phyloP scores from a whole-genome alignment of 92 coral and sea anemone species.

The Phenganax stokvisi region DNA sequence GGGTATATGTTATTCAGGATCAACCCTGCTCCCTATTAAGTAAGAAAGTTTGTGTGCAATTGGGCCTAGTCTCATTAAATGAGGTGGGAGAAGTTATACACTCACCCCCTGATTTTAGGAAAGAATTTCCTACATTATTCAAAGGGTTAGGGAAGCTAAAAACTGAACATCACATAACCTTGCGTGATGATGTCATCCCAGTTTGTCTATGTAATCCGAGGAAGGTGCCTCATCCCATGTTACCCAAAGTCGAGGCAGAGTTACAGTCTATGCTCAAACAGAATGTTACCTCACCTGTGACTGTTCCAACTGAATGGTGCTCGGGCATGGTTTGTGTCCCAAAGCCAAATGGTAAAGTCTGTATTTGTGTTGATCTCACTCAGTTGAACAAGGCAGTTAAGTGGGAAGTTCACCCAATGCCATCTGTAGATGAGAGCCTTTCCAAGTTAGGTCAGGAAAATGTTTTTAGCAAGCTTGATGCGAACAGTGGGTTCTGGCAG shows the following conservation, averaged over 20 bases:
- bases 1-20: conserved; percentile 35
- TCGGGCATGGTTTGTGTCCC: conserved; percentile 38
- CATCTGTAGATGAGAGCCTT: conserved; percentile 34
- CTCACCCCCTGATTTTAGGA: conserved; percentile 35
- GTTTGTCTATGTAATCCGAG: conserved; percentile 28
- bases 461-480: conserved; percentile 45
- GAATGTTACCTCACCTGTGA: conserved; percentile 53
- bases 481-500: conserved; percentile 55
- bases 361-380: conserved; percentile 38
- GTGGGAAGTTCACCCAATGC: conserved; percentile 31
- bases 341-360: conserved; percentile 15
- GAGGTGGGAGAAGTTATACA: conserved; percentile 31
- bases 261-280: conserved; percentile 49
- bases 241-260: conserved; percentile 47
- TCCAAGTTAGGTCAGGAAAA: conserved; percentile 25
- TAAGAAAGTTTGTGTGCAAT: conserved; percentile 42
- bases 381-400: conserved; percentile 39
- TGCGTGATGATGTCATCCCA: conserved; percentile 12
- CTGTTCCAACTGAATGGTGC: conserved; percentile 56
- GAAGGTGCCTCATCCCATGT: conserved; percentile 37
- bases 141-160: conserved; percentile 27
- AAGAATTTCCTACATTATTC: conserved; percentile 38
- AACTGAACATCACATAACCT: conserved; percentile 34
- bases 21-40: conserved; percentile 46
- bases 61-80: conserved; percentile 32